These are phyloP conservation scores for Sphinx pinastri DNA, from an alignment of 2,888 invertebrate genomes.

Conservation along the genomic window DNA sequence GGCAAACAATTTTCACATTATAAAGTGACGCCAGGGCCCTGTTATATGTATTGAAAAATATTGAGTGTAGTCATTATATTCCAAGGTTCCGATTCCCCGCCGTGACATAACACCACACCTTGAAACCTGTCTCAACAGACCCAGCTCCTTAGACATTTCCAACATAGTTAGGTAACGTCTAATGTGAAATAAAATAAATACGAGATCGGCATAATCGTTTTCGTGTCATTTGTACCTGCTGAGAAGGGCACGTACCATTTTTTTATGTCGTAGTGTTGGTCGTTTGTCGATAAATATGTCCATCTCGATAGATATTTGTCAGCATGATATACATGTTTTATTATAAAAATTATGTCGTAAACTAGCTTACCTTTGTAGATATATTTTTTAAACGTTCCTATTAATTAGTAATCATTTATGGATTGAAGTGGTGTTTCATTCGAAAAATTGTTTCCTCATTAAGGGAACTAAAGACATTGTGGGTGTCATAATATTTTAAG, in stretches of 20 bases:
- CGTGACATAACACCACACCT: neutral
- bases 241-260: constrained; percentile 59
- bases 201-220: constrained; percentile 38
- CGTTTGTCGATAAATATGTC: constrained; percentile 40
- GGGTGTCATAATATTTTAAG: neutral
- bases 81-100: neutral
- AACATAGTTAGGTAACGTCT: constrained; percentile 11
- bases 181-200: constrained; percentile 19
- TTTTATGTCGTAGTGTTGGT: constrained; percentile 48
- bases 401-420: too few species aligned
- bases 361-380: neutral
- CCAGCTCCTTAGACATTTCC: neutral
- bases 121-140: neutral
- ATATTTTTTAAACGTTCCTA: too few species aligned
- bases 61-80: neutral
- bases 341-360: neutral
- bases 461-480: neutral
- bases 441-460: too few species aligned
- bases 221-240: constrained; percentile 61
- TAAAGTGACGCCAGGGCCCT: too few species aligned
- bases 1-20: too few species aligned
- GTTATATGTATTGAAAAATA: too few species aligned
- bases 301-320: constrained; percentile 32
- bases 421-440: too few species aligned
- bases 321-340: neutral